phyloP scores from a whole-genome alignment of 2,797 vertebrate genomes.

The Chaenodraco wilsoni region DNA sequence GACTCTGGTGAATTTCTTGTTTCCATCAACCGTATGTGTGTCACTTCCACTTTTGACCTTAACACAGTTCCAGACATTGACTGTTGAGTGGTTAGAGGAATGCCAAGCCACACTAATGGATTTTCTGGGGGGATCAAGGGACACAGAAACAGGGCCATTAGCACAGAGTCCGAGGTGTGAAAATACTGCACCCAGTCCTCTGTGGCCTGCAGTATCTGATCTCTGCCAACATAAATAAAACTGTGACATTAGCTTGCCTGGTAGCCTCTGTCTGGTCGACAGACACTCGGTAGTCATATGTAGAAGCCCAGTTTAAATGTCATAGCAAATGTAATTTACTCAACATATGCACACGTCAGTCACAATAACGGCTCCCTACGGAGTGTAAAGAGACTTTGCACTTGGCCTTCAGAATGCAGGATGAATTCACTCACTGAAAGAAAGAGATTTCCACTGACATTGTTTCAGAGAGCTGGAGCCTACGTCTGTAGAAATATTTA shows the following conservation, averaged over 20 bases:
- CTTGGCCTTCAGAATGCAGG: conserved; percentile 58
- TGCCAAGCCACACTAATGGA: conserved; percentile 71
- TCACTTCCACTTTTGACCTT: conserved; percentile 65
- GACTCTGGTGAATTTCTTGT: conserved; percentile 41
- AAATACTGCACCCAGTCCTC: conserved; percentile 72
- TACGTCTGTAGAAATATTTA: conserved; percentile 79
- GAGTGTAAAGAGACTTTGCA: conserved; percentile 61
- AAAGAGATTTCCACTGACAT: conserved; percentile 73
- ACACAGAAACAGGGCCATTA: conserved; percentile 78
- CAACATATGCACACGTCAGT: conserved; percentile 83
- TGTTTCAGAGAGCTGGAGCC: conserved; percentile 65
- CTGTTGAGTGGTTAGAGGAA: conserved; percentile 57
- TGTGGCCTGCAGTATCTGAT: conserved; percentile 69
- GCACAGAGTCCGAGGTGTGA: conserved; percentile 73
- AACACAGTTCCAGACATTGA: conserved; percentile 48
- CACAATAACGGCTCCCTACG: conserved; percentile 72
- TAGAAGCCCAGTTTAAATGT: conserved; percentile 80
- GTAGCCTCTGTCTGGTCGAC: conserved; percentile 64
- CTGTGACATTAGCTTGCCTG: conserved; percentile 65
- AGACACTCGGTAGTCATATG: conserved; percentile 64
- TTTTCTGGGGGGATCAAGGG: conserved; percentile 71
- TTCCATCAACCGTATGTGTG: conserved; percentile 61
- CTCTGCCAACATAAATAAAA: conserved; percentile 82
- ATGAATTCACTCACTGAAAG: conserved; percentile 69
- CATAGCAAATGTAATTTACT: conserved; percentile 78